Evolutionary conservation across 2,888 invertebrate genomes (phyloP).

Genomic region (Stictocephala bisonia): DNA sequence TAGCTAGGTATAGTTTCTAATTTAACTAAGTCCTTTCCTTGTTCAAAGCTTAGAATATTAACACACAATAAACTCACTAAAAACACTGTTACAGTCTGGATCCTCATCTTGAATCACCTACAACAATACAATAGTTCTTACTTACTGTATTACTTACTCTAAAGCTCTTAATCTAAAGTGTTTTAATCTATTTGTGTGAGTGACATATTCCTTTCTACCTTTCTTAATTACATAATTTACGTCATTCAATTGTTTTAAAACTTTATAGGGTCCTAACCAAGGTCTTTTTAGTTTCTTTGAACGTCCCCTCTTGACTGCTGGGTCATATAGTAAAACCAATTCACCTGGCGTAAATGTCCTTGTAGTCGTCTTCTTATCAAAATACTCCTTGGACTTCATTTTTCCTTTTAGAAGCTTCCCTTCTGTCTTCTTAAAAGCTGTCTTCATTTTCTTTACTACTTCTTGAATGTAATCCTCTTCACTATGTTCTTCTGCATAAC

Average conservation of each 20-base stretch:
- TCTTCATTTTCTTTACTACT: not conserved
- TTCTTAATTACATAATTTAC: slow-evolving; percentile 28
- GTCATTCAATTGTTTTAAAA: not conserved
- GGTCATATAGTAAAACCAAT: slow-evolving; percentile 6
- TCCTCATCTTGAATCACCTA: too few species aligned
- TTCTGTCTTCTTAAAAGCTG: not conserved
- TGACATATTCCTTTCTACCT: not conserved
- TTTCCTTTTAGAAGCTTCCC: not conserved
- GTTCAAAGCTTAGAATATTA: too few species aligned
- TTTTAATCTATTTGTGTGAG: slow-evolving; percentile 21
- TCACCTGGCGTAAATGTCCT: slow-evolving; percentile 23
- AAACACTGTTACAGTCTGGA: too few species aligned
- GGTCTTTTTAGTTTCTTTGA: slow-evolving; percentile 29
- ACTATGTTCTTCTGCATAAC: not conserved
- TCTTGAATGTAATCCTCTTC: slow-evolving; percentile 23
- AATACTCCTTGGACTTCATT: not conserved
- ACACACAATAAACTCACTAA: too few species aligned
- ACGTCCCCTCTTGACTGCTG: slow-evolving; percentile 16
- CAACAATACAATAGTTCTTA: not conserved
- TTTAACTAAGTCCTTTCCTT: too few species aligned
- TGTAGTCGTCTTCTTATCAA: not conserved
- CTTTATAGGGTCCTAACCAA: slow-evolving; percentile 24
- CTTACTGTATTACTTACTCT: too few species aligned
- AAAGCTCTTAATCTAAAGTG: not conserved
- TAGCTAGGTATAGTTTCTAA: not conserved